Base-by-base conservation (phyloP, 2,797 vertebrate species). In the Thamnophis elegans region DNA sequence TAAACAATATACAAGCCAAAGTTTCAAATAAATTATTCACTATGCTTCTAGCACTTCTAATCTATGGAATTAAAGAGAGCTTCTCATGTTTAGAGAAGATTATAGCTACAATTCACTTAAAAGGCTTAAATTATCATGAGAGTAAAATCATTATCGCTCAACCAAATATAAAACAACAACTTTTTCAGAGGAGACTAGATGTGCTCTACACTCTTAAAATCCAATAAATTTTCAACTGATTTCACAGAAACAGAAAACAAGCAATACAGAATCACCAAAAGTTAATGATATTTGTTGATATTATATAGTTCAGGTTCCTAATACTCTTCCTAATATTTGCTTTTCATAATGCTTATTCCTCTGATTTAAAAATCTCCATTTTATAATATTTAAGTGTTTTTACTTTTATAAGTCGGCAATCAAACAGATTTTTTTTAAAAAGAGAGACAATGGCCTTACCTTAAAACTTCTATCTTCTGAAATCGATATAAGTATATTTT, bases 391-490 rank as follows among this genome's bases (percentile, higher is more conserved):
- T 56, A 18, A 87, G 8, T 87, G 26, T 14, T 58, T 53, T n/a
- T 60, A n/a, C 25, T 12, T 87, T 92, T 54, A 47, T 89, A 90
- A 18, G 56, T 73, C 58, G 13, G 3, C n/a, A 5, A 26, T 42
- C 9, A 51, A 47, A 87, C 1, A 28, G 5, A 54, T 28, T 62
- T 8, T 11, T 53, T 1, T 53, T 10, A 0, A 82, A 82, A 62
- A 1, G 25, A 78, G 3, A 28, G 47, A 0, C 87, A 94, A 12
- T 89, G 91, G 92, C 32, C 95, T 94, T 95, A 98, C 98, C 98
- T 98, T 99, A 96, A 99, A 99, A 73, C 98, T 98, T 92, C 98
- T 98, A 95, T 99, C 99, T 95, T 99, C 98, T 93, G 99, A 99
- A 62, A 98, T 97, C 0, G 98, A 99, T 95, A 99, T 82, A 22